These are phyloP conservation scores for Cladorhizidae sp. DNA, from an alignment of 37 sponge, comb jelly and placozoan genomes.

Conservation along the genomic window DNA sequence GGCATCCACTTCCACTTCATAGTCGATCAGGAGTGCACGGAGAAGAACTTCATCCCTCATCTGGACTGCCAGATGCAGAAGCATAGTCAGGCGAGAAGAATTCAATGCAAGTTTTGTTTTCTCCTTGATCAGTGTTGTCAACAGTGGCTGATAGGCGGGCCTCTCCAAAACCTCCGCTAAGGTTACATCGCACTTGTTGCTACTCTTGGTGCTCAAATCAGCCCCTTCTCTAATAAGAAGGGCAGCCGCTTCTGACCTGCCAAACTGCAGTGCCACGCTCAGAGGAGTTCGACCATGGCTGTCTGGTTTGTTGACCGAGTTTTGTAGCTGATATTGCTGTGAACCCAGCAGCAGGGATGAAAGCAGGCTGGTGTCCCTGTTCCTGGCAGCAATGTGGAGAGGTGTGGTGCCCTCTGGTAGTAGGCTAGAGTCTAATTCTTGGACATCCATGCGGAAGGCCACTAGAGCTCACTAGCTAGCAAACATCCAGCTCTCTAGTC, in stretches of 20 bases:
- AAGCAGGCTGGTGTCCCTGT: constrained; percentile 3
- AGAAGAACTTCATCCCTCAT: constrained; percentile 21
- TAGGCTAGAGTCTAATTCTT: constrained; percentile 25
- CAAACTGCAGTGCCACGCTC: constrained; percentile 40
- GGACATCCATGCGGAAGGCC: neutral
- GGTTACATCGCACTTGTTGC: neutral
- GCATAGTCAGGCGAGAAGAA: neutral
- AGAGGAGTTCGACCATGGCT: constrained; percentile 50
- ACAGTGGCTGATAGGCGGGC: neutral
- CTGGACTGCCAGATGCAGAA: constrained; percentile 13
- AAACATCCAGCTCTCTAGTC: no score
- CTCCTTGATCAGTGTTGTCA: neutral
- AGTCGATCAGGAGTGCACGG: neutral
- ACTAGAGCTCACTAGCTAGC: no score
- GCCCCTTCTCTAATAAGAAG: constrained; percentile 52
- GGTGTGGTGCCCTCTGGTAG: constrained; percentile 39
- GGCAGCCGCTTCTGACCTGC: constrained; percentile 29
- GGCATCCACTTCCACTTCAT: constrained; percentile 16
- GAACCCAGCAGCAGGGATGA: constrained; percentile 4
- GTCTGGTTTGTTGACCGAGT: constrained; percentile 25
- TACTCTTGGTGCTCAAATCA: neutral
- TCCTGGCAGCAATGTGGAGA: constrained; percentile 55
- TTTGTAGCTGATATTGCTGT: neutral
- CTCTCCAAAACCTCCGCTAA: constrained; percentile 11
- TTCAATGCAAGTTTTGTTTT: neutral